Evolutionary conservation across 2,888 invertebrate genomes (phyloP), one percentile per base, ranked within the genome.

Genomic region (Luperina nickerlii): DNA sequence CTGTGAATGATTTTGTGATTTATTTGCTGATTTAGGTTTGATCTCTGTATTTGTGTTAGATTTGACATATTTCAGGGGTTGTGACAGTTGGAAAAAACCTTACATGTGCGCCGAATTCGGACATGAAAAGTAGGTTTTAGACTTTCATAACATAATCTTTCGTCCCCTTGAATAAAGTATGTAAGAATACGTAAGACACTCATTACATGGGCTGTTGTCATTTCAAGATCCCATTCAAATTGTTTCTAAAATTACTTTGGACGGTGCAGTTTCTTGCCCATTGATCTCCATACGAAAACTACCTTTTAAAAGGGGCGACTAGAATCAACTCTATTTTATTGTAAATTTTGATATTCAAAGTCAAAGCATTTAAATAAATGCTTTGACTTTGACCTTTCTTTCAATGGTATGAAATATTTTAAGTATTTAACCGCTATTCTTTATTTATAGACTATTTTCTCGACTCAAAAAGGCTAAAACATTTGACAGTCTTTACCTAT

Each of bases 1-100:
- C 42, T 63, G 57, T 57, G 51, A 8, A 45, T 54, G 51, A 20
- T 81, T 79, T 81, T 81, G 60, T 62, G 18, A 62, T 38, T 81
- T 18, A 63, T 51, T 0, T 71, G n/a, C n/a, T n/a, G n/a, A 32
- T 70, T 70, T 54, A 51, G 15, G 74, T 74, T 80, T 48, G 0
- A 27, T 54, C 54, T 27, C 68, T 74, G 32, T 0, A 54, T 42
- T 38, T 57, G 9, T 27, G 32, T 5, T 13, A 20, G 45, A n/a
- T 32, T 60, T 18, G 24, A 24, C 18, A 27, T 54, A 18, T 45
- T 42, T 7, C 38, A 48, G 48, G 24, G 5, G 15, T 51, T 42
- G 42, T 42, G 18, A 8, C 8, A 45, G 27, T 62, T 0, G 2
- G 27, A 32, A 48, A 32, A 48, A 24, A 24, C 15, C 15, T 62